These are phyloP conservation scores for Myripristis jacobus DNA, from an alignment of 2,797 vertebrate species.

Conservation along the genomic window DNA sequence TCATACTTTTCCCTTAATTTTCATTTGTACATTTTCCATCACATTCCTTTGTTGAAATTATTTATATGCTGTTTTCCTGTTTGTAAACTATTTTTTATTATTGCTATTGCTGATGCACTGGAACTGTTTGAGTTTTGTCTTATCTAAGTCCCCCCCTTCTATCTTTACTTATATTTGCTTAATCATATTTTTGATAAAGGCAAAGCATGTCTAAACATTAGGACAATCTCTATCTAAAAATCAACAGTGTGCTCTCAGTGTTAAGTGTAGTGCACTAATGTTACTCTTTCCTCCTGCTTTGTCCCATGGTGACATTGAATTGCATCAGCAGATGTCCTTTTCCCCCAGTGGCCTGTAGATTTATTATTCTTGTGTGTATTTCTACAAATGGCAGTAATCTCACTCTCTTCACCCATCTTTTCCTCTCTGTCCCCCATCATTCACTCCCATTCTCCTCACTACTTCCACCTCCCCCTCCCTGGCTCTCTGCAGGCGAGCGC, in stretches of 20 bases:
- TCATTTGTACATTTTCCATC: no score
- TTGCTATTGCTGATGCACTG: no score
- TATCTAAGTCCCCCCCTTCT: not conserved
- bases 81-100: no score
- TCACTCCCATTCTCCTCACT: not conserved
- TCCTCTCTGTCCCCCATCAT: not conserved
- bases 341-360: slow-evolving; percentile 8
- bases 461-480: slow-evolving; percentile 9
- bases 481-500: slow-evolving; percentile 89
- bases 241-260: no score
- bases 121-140: not conserved
- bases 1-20: no score
- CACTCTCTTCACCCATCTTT: not conserved
- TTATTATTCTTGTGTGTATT: slow-evolving; percentile 3
- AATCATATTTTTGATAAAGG: no score
- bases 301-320: not conserved
- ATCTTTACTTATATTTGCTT: not conserved
- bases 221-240: no score
- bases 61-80: no score
- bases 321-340: not conserved
- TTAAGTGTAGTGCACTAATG: not conserved
- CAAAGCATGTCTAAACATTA: no score
- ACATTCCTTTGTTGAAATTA: no score
- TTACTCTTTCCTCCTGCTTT: not conserved
- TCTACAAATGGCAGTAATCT: slow-evolving; percentile 10